Evolutionary conservation across 92 coral and sea anemone species (phyloP).

Genomic region (Virgularia gustaviana): DNA sequence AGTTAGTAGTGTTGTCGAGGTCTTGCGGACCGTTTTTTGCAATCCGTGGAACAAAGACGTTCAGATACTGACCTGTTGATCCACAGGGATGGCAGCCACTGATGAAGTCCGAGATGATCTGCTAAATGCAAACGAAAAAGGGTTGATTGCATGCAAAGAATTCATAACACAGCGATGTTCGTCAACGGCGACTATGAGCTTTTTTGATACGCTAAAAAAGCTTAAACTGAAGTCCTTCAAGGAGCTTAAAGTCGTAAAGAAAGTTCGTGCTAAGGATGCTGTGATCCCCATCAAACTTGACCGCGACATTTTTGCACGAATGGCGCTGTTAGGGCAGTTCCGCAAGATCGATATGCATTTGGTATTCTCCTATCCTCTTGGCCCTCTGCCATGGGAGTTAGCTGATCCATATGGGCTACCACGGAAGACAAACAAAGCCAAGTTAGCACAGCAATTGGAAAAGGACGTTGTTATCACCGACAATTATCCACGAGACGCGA

Average conservation of each 20-base stretch:
- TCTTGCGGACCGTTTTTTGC: neutral
- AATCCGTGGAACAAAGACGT: slow-evolving; percentile 9
- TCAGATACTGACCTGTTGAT: slow-evolving; percentile 41
- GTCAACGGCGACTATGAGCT: slow-evolving; percentile 16
- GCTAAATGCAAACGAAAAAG: slow-evolving; percentile 19
- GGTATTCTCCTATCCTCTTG: slow-evolving; percentile 45
- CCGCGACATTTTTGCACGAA: slow-evolving; percentile 35
- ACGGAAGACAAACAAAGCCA: slow-evolving; percentile 36
- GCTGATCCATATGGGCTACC: slow-evolving; percentile 19
- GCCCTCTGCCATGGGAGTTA: slow-evolving; percentile 39
- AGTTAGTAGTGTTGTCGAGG: slow-evolving; percentile 25
- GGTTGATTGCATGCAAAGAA: slow-evolving; percentile 26
- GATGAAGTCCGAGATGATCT: slow-evolving; percentile 26
- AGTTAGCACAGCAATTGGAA: slow-evolving; percentile 32
- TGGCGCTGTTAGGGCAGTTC: slow-evolving; percentile 45
- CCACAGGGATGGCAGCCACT: slow-evolving; percentile 52
- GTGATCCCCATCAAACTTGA: slow-evolving; percentile 35
- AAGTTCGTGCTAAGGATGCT: slow-evolving; percentile 18
- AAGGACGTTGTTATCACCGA: slow-evolving; percentile 30
- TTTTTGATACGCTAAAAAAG: slow-evolving; percentile 34
- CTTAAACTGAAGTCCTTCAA: slow-evolving; percentile 17
- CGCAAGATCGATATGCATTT: slow-evolving; percentile 28
- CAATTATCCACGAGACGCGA: slow-evolving; percentile 37
- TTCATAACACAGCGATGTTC: slow-evolving; percentile 24
- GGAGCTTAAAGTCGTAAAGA: slow-evolving; percentile 18